Conservation (phyloP, 2,797 vertebrate species). For the Amblyraja radiata region DNA sequence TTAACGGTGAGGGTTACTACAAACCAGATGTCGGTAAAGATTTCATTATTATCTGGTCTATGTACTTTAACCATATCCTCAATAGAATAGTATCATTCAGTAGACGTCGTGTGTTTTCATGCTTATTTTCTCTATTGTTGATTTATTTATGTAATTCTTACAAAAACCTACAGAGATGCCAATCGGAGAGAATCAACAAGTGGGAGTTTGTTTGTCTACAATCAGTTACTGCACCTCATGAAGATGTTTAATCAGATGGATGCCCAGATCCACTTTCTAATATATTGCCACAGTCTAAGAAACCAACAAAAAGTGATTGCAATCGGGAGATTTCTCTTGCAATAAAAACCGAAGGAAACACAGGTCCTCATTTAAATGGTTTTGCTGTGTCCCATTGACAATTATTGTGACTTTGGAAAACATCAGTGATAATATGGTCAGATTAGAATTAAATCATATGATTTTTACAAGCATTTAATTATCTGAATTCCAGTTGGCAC, state of each 20-base stretch:
- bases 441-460: too few species aligned
- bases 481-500: not conserved
- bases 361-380: too few species aligned
- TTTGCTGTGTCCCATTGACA: not conserved
- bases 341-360: too few species aligned
- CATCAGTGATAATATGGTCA: not conserved
- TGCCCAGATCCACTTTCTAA: not conserved
- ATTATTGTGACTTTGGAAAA: not conserved
- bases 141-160: not conserved
- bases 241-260: not conserved
- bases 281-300: not conserved
- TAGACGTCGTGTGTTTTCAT: not conserved
- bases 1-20: not conserved
- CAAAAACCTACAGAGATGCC: not conserved
- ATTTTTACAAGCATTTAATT: not conserved
- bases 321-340: not conserved
- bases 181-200: not conserved
- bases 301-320: not conserved
- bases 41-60: not conserved
- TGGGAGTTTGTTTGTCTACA: not conserved
- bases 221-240: not conserved
- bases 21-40: not conserved
- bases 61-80: not conserved
- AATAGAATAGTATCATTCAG: not conserved
- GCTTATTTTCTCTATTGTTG: not conserved